Conservation (phyloP, 2,113 vertebrate genomes). For the Nannospalax galili region DNA sequence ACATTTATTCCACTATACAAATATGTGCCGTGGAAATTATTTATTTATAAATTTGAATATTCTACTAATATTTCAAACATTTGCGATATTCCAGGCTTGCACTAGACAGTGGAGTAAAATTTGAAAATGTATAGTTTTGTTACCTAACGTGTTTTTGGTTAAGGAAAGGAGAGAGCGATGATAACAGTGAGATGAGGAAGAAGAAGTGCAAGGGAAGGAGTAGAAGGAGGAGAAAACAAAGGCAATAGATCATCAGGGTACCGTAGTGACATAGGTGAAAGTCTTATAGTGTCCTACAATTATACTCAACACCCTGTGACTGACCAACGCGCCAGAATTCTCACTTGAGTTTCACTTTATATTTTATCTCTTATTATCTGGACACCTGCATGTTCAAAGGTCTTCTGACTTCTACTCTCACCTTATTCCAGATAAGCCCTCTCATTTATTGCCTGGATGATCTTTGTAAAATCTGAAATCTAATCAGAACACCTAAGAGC, state of each 20-base stretch:
- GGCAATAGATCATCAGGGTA: not conserved
- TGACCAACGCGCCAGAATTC: not conserved
- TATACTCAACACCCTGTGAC: not conserved
- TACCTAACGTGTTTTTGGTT: not conserved
- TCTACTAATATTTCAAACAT: not conserved
- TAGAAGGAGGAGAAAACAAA: not conserved
- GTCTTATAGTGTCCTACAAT: not conserved
- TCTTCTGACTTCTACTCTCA: not conserved
- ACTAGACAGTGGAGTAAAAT: not conserved
- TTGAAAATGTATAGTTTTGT: not conserved
- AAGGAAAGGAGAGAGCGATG: not conserved
- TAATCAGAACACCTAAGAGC: not conserved
- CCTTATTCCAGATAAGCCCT: not conserved
- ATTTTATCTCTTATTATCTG: not conserved
- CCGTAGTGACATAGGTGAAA: not conserved
- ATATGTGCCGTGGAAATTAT: not conserved
- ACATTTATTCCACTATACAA: not conserved
- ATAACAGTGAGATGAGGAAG: not conserved
- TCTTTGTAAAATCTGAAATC: constrained; percentile 18
- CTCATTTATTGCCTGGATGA: not conserved
- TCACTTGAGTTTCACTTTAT: not conserved
- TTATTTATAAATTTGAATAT: not conserved
- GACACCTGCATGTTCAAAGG: not conserved
- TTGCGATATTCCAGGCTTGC: not conserved
- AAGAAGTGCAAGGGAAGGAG: rapidly evolving